Base-by-base conservation (phyloP, 2,797 vertebrate genomes). In the Semotilus atromaculatus region DNA sequence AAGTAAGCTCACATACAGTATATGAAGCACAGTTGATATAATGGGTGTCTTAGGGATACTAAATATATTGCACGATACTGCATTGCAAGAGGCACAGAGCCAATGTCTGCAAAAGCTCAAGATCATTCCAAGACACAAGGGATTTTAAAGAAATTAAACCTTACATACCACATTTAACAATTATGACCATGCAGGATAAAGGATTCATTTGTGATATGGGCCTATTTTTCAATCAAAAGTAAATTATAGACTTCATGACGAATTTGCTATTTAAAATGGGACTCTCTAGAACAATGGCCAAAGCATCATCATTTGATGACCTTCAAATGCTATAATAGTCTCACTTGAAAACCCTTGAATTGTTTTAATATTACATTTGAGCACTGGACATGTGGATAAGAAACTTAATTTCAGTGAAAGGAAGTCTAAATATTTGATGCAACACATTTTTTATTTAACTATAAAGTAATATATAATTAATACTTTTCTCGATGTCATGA, bases 401-500 rank as follows among this genome's bases (percentile, higher is more conserved):
- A 76, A 62, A 62, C 14, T 66, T 26, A 0, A 64, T 75, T 34
- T 36, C 58, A 64, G 19, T 34, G 58, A 53, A 67, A 16, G 48
- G 23, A 83, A 23, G 1, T 5, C 14, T 83, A 58, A 45, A 83
- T 83, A 58, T 83, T 83, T 83, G 48, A 83, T 83, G 73, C 18
- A 31, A 45, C 34, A 68, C 64, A 84, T 77, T 16, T 31, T 77
- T 77, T 77, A 84, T 84, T 84, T 58, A 84, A 84, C 73, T 38
- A 45, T 36, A 73, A n/a, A 68, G 43, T 40, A 7, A 38, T 76
- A 53, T n/a, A 83, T 68, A 38, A 68, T 77, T 76, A 43, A 83
- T 70, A 10, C 18, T 40, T 31, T 68, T 77, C 40, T n/a, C 34
- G 1, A 76, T 38, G 23, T 76, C 62, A 58, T 68, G 4, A 70